phyloP scores from a whole-genome alignment of 2,888 invertebrate species.

The Dolichopus griseipennis region DNA sequence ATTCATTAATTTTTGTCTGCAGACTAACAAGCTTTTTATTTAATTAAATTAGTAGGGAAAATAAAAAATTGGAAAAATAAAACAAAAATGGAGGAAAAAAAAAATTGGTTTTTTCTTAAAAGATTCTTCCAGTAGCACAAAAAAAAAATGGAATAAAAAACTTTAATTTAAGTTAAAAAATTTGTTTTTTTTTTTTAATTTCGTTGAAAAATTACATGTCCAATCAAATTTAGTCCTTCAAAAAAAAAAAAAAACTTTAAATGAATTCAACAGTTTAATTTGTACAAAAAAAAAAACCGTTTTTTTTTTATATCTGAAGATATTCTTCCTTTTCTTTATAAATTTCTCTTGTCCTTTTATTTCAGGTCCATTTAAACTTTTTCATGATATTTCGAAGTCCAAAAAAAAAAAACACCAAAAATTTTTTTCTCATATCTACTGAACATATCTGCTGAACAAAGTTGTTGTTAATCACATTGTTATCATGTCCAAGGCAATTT shows the following conservation, averaged over 20 bases:
- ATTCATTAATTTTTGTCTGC: constrained; percentile 1
- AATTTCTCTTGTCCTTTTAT: background rate
- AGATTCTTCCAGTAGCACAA: no score
- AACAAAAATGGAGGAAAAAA: no score
- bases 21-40: constrained; percentile 2
- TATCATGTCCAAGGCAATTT: constrained; percentile 13
- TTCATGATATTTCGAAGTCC: background rate
- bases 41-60: background rate
- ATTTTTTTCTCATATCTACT: no score
- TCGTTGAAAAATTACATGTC: background rate
- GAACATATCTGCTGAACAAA: no score
- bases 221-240: background rate
- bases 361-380: background rate
- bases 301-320: background rate
- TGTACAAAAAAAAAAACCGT: background rate
- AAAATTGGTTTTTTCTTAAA: no score
- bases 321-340: background rate
- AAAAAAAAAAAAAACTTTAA: background rate
- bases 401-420: no score
- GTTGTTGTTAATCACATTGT: constrained; percentile 4
- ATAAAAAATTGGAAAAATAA: background rate
- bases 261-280: constrained; percentile 1
- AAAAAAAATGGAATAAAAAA: no score
- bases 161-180: background rate
- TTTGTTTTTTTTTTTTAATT: background rate